Conservation (phyloP, 1,140 invertebrate genomes). For the Drosophila grimshawi region DNA sequence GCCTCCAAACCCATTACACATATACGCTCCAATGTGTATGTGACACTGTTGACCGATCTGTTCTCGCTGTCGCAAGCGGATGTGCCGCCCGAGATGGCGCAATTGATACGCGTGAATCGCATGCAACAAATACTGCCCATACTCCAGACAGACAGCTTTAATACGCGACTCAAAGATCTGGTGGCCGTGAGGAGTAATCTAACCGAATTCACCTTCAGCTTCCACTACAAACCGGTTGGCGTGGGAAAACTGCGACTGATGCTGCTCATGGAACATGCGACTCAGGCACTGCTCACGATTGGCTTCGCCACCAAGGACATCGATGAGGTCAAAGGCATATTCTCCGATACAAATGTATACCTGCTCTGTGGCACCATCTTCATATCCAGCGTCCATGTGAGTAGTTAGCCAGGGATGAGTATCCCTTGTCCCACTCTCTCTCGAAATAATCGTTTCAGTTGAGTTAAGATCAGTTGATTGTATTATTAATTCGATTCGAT, state of each 20-base stretch:
- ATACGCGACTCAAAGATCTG: slow-evolving; percentile 91
- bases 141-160: slow-evolving; percentile 92
- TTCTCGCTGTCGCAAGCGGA: slow-evolving; percentile 86
- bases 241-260: slow-evolving; percentile 90
- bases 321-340: slow-evolving; percentile 98
- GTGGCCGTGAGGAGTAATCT: slow-evolving; percentile 87
- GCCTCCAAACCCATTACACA: slow-evolving; percentile 85
- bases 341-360: slow-evolving; percentile 97
- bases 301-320: slow-evolving; percentile 97
- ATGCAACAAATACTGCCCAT: slow-evolving; percentile 92
- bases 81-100: slow-evolving; percentile 87
- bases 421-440: no score
- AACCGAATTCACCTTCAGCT: slow-evolving; percentile 86
- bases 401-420: slow-evolving; percentile 73
- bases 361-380: slow-evolving; percentile 96
- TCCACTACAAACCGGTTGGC: slow-evolving; percentile 88
- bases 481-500: background rate
- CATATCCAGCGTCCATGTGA: slow-evolving; percentile 96
- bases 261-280: slow-evolving; percentile 91
- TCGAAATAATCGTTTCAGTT: background rate
- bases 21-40: slow-evolving; percentile 86
- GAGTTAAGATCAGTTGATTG: background rate
- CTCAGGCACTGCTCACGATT: slow-evolving; percentile 89
- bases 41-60: slow-evolving; percentile 88
- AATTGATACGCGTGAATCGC: slow-evolving; percentile 86